Base-by-base conservation (phyloP, 2,888 invertebrate species). In the Bursaphelenchus okinawaensis region DNA sequence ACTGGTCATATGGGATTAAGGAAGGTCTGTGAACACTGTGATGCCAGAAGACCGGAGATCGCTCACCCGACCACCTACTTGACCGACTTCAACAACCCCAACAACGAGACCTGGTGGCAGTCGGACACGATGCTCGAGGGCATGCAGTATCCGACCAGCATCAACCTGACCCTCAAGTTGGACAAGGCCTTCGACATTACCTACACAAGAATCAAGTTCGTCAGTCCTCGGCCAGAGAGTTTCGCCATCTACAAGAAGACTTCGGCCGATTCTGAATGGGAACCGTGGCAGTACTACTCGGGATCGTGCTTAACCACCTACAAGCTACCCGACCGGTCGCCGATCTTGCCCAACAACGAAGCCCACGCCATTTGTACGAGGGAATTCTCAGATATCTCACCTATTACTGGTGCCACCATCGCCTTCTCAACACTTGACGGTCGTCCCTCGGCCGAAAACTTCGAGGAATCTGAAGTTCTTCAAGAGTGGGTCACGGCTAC, bases 401-500 rank as follows among this genome's bases (percentile, higher is more conserved):
- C 96, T 0, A 85, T 96, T 67, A 89, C 91, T 2, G 93, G 92
- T 19, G 96, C 94, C 20, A 92, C 91, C 59, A 80, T 81, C 57
- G 80, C 81, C 28, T 81, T 78, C 67, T 80, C 81, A 20, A 81
- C 81, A 7, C 71, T 81, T 3, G 81, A 81, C 56, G 77, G 93
- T 54, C 86, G 98, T 72, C 95, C 95, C 0, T 92, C 92, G 7
- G 92, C 93, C 16, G 90, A 90, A 79, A 88, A 90, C 66, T 98
- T 95, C 82, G 95, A 95, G 78, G 89, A 89, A 68, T 93, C 91
- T 79, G 87, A 89, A 0, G 90, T 90, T 78, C 86, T 98, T 60
- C 95, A 94, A 88, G 93, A 94, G 86, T 96, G 93, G 93, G 96
- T 98, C 20, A 93, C 95, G 62, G 96, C 96, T 0, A 92, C 92